phyloP scores from a whole-genome alignment of 2,113 vertebrate species.

The Alethe diademata region DNA sequence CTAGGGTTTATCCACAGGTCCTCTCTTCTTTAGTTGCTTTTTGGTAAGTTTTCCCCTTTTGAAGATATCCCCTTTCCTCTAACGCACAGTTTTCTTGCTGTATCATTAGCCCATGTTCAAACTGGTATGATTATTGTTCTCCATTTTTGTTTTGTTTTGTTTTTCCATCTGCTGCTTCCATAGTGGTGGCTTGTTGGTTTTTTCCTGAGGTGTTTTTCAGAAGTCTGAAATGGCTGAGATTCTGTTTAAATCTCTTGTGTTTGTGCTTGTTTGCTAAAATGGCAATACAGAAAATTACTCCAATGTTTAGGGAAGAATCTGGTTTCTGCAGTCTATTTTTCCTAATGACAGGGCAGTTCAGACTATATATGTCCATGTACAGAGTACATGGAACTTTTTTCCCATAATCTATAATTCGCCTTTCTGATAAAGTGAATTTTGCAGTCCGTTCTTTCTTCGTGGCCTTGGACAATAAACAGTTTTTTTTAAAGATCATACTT shows the following conservation, averaged over 20 bases:
- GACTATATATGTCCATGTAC: background rate
- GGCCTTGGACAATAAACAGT: background rate
- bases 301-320: background rate
- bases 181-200: background rate
- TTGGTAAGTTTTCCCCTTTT: background rate
- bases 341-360: background rate
- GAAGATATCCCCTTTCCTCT: accelerated
- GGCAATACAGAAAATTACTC: background rate
- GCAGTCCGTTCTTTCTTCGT: background rate
- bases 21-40: background rate
- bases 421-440: background rate
- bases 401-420: accelerated
- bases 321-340: background rate
- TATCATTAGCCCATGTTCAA: background rate
- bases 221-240: background rate
- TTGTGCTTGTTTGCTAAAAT: background rate
- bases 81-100: background rate
- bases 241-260: background rate
- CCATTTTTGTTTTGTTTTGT: no score
- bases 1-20: background rate
- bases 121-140: background rate
- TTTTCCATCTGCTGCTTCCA: background rate
- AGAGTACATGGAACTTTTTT: background rate
- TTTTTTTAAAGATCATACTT: background rate
- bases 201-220: background rate